Evolutionary conservation across 2,888 invertebrate genomes (phyloP), one percentile per base, ranked within the genome.

Genomic region (Caenorhabditis sp.): DNA sequence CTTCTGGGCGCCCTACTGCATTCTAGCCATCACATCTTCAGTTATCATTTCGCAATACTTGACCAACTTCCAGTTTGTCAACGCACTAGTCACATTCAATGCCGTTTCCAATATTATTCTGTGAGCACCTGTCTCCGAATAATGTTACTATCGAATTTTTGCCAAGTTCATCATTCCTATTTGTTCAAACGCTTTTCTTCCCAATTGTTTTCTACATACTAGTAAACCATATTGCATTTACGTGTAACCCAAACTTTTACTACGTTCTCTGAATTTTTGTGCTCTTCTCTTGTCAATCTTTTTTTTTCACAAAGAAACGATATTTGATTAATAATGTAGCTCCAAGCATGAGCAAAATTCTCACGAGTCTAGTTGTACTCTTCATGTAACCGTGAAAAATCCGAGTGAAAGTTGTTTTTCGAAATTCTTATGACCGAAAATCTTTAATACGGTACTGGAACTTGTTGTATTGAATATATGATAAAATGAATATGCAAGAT

Each of bases 1-100:
- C 28, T 81, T 88, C 76, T 88, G 88, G 88, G 83, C 82, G 14
- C 88, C 88, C 26, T 88, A 88, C 74, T 85, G 82, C 56, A 70
- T 86, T 10, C 79, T 87, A 7, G 88, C 85, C 6, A 85, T 88
- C 38, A 73, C 81, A 14, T 85, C 85, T 6, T 80, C 86, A 2
- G 74, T 87, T 26, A 77, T 80, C 56, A 70, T 80, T 44, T 76
- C 80, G 63, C 72, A 75, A 54, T 72, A 74, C 24, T 63, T 85
- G 56, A 64, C 76, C 12, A 80, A 85, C 28, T 85, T 86, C 68
- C 88, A 88, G 76, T 87, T 87, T 58, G 87, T 86, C 26, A 82
- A 75, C 38, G 87, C 88, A 6, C 80, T 88, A 12, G 84, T 88
- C 47, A 83, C 83, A 24, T 87, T 88, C 69, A 88, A 88, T 58